These are phyloP conservation scores for Chloebia gouldiae DNA, from an alignment of 2,113 vertebrate species.

Conservation along the genomic window DNA sequence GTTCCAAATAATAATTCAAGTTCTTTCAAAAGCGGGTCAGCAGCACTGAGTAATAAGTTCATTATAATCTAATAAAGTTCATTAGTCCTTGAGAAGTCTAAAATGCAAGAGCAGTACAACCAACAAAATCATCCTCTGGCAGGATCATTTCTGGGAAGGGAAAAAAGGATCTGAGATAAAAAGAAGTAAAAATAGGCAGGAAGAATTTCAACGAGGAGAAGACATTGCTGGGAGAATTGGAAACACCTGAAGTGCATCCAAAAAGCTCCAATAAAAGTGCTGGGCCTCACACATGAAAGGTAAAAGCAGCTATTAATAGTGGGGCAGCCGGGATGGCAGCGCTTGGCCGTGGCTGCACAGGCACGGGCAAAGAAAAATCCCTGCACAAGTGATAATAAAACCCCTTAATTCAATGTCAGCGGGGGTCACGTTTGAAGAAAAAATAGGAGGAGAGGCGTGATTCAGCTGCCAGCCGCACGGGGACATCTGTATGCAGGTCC, in stretches of 20 bases:
- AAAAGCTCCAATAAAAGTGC: slow-evolving; percentile 4
- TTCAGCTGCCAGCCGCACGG: neutral
- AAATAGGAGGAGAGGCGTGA: neutral
- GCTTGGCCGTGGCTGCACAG: neutral
- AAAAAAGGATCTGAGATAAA: slow-evolving; percentile 45
- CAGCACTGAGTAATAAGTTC: slow-evolving; percentile 64
- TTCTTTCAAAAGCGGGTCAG: slow-evolving; percentile 57
- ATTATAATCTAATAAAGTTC: slow-evolving; percentile 72
- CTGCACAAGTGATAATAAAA: slow-evolving; percentile 23
- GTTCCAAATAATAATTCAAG: slow-evolving; percentile 64
- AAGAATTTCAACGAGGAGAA: slow-evolving; percentile 37
- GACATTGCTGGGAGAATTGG: slow-evolving; percentile 37
- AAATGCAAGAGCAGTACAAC: slow-evolving; percentile 39
- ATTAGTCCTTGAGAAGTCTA: slow-evolving; percentile 70
- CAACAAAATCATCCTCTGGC: slow-evolving; percentile 49
- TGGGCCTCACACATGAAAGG: slow-evolving; percentile 15
- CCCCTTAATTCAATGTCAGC: slow-evolving; percentile 35
- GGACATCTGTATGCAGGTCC: slow-evolving; percentile 21
- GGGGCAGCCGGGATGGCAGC: neutral
- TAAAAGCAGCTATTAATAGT: slow-evolving; percentile 36
- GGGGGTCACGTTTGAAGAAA: neutral
- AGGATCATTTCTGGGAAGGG: slow-evolving; percentile 17
- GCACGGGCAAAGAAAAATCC: neutral
- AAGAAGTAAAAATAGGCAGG: slow-evolving; percentile 57
- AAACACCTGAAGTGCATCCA: slow-evolving; percentile 46